Evolutionary conservation across 2,797 vertebrate genomes (phyloP).

Genomic region (Spinus olivaceus): DNA sequence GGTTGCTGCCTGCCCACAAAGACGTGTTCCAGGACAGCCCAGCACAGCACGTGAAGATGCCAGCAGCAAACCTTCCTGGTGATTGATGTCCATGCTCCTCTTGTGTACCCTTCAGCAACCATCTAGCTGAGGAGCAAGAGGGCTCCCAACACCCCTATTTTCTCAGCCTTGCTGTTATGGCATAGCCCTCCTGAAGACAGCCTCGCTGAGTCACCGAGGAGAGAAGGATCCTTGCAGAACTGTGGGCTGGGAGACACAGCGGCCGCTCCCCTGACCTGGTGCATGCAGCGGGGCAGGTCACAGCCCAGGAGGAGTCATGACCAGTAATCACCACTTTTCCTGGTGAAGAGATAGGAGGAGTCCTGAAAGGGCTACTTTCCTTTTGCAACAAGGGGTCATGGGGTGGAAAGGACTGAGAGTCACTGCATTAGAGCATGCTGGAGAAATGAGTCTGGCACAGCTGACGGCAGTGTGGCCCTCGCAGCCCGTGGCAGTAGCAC

Average conservation of each 20-base stretch:
- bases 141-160: not conserved
- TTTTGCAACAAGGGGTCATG: not conserved
- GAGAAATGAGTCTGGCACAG: not conserved
- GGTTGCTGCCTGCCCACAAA: accelerated
- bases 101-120: not conserved
- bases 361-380: not conserved
- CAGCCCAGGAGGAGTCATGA: not conserved
- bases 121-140: not conserved
- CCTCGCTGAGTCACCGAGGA: not conserved
- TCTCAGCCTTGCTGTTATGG: not conserved
- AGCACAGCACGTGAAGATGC: accelerated
- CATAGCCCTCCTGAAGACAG: not conserved
- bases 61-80: accelerated
- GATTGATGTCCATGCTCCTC: accelerated
- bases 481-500: not conserved
- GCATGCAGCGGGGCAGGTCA: not conserved
- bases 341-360: not conserved
- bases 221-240: not conserved
- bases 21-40: accelerated
- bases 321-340: not conserved
- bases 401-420: not conserved
- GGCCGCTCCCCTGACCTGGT: accelerated
- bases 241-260: not conserved
- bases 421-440: not conserved
- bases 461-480: not conserved